Conservation (phyloP, 2,888 invertebrate genomes). For the Andrena chrysosceles region DNA sequence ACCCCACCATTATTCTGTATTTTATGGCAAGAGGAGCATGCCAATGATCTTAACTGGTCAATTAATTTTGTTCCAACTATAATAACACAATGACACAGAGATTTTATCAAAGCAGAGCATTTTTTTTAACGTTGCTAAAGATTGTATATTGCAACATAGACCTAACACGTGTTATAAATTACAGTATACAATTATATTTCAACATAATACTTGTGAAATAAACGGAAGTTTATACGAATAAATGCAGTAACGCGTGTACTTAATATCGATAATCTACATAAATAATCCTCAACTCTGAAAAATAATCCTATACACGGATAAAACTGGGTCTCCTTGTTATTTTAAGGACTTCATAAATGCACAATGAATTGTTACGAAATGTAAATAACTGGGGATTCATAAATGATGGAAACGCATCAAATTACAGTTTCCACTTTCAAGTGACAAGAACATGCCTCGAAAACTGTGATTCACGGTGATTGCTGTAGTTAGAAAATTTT, state of each 20-base stretch:
- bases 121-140: background rate
- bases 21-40: background rate
- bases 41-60: too few species aligned
- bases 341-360: background rate
- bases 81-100: too few species aligned
- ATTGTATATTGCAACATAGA: background rate
- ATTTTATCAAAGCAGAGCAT: too few species aligned
- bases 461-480: background rate
- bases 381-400: background rate
- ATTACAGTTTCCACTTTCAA: background rate
- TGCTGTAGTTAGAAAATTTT: background rate
- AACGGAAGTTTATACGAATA: background rate
- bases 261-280: too few species aligned
- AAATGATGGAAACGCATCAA: conserved; percentile 12
- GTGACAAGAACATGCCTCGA: background rate
- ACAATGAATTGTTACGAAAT: conserved; percentile 10
- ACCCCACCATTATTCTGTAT: background rate
- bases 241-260: background rate
- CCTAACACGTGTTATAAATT: background rate
- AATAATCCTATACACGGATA: background rate
- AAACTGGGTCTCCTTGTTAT: background rate
- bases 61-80: too few species aligned
- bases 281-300: background rate
- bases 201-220: background rate
- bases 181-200: conserved; percentile 1